Base-by-base conservation (phyloP, 1,140 invertebrate species). In the Orius laevigatus region DNA sequence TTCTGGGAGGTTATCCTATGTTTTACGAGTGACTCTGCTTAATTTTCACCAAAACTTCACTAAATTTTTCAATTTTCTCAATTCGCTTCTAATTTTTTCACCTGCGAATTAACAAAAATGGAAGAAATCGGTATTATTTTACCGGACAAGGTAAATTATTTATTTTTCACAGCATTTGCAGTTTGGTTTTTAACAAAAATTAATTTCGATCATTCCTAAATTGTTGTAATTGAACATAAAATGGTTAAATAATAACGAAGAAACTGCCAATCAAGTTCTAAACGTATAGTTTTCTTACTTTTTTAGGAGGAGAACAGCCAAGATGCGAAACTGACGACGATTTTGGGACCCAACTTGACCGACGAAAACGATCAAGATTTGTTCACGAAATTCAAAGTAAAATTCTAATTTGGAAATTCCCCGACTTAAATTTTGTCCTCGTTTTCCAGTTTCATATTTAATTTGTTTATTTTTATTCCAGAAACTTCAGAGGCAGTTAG, bases 401-500 rank as follows among this genome's bases (percentile, higher is more conserved):
- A 38, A n/a, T 32, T 19, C 33, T 49, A 5, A n/a, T 41, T 9
- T 14, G 15, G 4, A 43, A 19, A 32, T 15, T 20, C 5, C 19
- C 11, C n/a, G 14, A 48, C 19, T 16, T 8, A 12, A 49, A 12
- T 15, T 19, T 14, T 16, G 25, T 6, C 15, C 3, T 41, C 12
- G 38, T 3, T 3, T 12, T 32, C 5, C 45, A 25, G n/a, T 45
- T n/a, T 34, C 33, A 45, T 32, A n/a, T 11, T 33, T 20, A 5
- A 34, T 5, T 15, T 16, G 10, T 5, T 9, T 20, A 15, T 15
- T 36, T 5, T 8, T 3, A 45, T 12, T 50, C 15, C 56, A 93
- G 86, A 95, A 95, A 79, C 68, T 97, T 2, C 86, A 95, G 68
- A 74, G 85, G 54, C 90, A 94, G 65, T 64, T 97, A n/a, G 90